These are phyloP conservation scores for Rynchops niger DNA, from an alignment of 2,113 vertebrate species.

Conservation along the genomic window DNA sequence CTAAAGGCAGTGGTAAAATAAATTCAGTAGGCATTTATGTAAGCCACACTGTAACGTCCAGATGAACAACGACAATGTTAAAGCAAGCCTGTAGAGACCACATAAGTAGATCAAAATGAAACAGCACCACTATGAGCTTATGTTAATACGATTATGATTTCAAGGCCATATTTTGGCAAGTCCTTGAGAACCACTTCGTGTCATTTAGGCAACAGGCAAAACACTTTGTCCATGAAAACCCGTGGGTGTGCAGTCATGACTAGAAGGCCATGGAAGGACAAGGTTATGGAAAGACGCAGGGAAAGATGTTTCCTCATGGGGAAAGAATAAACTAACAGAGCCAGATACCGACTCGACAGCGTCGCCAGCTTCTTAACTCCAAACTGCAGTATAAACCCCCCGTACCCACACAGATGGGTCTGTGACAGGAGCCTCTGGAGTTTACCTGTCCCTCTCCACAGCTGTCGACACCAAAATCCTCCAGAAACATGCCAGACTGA, in stretches of 20 bases:
- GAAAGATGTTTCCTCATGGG: not conserved
- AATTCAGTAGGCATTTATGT: not conserved
- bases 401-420: fast-evolving
- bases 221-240: not conserved
- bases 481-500: fast-evolving
- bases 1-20: not conserved
- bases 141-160: conserved; percentile 31
- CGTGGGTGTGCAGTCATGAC: fast-evolving
- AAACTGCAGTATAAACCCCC: not conserved
- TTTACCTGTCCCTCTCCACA: not conserved
- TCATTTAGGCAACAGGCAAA: not conserved
- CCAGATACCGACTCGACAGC: fast-evolving
- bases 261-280: not conserved
- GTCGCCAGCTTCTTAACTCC: not conserved
- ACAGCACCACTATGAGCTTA: not conserved
- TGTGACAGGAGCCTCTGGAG: fast-evolving
- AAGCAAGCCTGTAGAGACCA: not conserved
- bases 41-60: not conserved
- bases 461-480: not conserved
- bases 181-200: not conserved
- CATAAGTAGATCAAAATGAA: not conserved
- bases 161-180: not conserved
- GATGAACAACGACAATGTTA: not conserved
- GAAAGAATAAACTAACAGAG: not conserved
- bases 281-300: not conserved